Conservation (phyloP, 2,888 invertebrate genomes). For the Falcaria lacertinaria region DNA sequence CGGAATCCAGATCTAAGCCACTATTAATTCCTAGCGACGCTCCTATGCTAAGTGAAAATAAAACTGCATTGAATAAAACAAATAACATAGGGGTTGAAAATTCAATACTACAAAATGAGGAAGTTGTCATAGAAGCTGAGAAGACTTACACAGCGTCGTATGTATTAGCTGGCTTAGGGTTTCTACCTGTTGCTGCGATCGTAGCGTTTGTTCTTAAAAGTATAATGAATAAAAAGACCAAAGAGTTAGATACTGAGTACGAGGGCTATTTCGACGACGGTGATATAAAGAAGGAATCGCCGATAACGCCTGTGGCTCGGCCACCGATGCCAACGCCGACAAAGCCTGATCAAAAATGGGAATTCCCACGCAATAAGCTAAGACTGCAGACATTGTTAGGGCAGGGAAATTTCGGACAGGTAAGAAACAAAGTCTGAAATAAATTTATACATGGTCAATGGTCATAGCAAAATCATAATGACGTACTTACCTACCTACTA, state of each 20-base stretch:
- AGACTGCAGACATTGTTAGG: constrained; percentile 88
- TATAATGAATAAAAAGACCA: constrained; percentile 74
- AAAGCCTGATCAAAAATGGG: constrained; percentile 83
- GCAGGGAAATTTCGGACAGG: constrained; percentile 92
- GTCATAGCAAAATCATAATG: no score
- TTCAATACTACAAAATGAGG: constrained; percentile 56
- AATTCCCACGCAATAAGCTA: constrained; percentile 88
- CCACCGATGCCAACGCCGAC: constrained; percentile 75
- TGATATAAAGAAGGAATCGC: constrained; percentile 72
- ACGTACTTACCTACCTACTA: no score
- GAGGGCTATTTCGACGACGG: constrained; percentile 82
- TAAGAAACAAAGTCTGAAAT: no score
- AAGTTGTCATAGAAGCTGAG: constrained; percentile 78
- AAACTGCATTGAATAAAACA: constrained; percentile 36
- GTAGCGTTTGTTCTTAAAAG: constrained; percentile 78
- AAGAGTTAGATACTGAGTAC: constrained; percentile 78
- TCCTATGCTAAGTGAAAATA: constrained; percentile 25
- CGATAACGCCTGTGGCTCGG: constrained; percentile 76
- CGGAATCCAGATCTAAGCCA: constrained; percentile 55
- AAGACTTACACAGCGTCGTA: constrained; percentile 81
- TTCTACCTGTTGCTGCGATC: constrained; percentile 79
- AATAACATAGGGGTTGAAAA: constrained; percentile 30
- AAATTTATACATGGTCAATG: no score
- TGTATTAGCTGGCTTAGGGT: constrained; percentile 80
- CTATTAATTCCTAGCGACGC: constrained; percentile 33